A percentile compares a stretch with the other conserved stretches of the same genome.
Conservation (phyloP, 2,797 vertebrate species). For the Syngnathus acus region DNA sequence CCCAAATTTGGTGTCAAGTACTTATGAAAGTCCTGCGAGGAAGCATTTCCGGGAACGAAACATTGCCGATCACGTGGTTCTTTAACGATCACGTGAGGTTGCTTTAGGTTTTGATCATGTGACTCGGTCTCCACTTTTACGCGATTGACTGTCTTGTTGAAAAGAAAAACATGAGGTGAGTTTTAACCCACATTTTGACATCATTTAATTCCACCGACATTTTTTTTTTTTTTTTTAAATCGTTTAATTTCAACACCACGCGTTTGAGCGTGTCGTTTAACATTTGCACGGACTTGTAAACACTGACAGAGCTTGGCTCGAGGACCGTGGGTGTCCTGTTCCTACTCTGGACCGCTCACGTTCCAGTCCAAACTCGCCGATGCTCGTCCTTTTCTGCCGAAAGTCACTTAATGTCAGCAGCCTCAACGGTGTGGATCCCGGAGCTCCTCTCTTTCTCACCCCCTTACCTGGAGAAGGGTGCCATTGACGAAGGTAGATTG, state of each 20-base stretch:
- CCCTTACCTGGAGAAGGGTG: conserved; percentile 75
- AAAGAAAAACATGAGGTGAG: conserved; percentile 4
- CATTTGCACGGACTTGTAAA: background rate
- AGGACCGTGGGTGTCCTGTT: conserved; percentile 46
- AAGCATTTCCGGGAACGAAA: background rate
- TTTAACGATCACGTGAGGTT: conserved; percentile 9
- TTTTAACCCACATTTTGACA: background rate
- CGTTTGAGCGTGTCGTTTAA: background rate
- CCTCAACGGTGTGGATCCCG: conserved; percentile 55
- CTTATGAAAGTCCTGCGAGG: background rate
- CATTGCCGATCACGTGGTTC: conserved; percentile 18
- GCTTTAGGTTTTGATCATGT: conserved; percentile 25
- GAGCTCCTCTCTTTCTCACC: conserved; percentile 78
- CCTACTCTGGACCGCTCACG: conserved; percentile 43
- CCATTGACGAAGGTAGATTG: conserved; percentile 61
- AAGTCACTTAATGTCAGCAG: conserved; percentile 48
- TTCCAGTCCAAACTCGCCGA: conserved; percentile 32
- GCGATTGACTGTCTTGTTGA: background rate
- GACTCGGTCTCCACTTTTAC: background rate
- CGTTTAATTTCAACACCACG: background rate
- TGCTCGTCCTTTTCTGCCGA: conserved; percentile 68
- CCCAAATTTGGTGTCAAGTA: background rate
- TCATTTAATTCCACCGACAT: too few relatives aligned
- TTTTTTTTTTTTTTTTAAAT: background rate
- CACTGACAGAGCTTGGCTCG: conserved; percentile 36